These are phyloP conservation scores for Delphinus delphis DNA, from an alignment of 2,113 vertebrate genomes.

Conservation along the genomic window DNA sequence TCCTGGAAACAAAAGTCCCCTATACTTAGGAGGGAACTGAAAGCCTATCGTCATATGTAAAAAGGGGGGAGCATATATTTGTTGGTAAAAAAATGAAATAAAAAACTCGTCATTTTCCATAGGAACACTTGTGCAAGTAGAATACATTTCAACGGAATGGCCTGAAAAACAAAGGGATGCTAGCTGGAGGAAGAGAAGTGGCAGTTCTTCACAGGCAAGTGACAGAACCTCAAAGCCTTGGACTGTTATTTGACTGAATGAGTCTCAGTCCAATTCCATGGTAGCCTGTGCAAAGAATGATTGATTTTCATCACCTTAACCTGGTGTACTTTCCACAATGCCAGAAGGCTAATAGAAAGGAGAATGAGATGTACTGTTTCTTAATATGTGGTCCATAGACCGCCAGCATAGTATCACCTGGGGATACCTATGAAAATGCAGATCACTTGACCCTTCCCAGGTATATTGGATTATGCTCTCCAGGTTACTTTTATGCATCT, in stretches of 20 bases:
- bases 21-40: background rate
- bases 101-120: background rate
- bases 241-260: constrained; percentile 16
- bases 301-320: constrained; percentile 50
- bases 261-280: constrained; percentile 2
- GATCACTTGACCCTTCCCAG: background rate
- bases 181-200: constrained; percentile 19
- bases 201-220: constrained; percentile 41
- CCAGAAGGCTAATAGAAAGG: background rate
- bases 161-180: constrained; percentile 40
- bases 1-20: background rate
- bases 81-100: background rate
- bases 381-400: background rate
- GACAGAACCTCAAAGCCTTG: constrained; percentile 27
- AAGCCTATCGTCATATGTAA: background rate
- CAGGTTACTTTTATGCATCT: background rate
- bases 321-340: background rate
- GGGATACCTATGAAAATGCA: background rate
- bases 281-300: constrained; percentile 46
- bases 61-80: background rate
- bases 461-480: background rate
- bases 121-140: background rate
- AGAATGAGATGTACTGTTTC: background rate
- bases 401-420: background rate
- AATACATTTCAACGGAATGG: background rate